Evolutionary conservation across 2,888 invertebrate species (phyloP).

Genomic region (Congeria kusceri): DNA sequence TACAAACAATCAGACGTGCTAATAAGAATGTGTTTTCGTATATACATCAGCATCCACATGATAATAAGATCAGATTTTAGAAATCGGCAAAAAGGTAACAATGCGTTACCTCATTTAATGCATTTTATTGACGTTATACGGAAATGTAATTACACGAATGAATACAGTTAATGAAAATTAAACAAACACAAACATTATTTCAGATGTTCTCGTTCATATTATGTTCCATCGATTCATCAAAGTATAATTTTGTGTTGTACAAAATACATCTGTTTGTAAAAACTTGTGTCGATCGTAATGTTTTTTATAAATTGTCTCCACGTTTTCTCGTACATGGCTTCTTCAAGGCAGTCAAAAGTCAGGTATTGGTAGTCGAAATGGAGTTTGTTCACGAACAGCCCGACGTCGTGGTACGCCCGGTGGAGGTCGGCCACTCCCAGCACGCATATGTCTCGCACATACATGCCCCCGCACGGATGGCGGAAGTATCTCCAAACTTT

Average conservation of each 20-base stretch:
- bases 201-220: too few species aligned
- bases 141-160: too few species aligned
- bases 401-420: slow-evolving; percentile 27
- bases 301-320: slow-evolving; percentile 24
- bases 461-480: slow-evolving; percentile 19
- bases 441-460: slow-evolving; percentile 23
- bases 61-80: too few species aligned
- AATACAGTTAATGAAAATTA: too few species aligned
- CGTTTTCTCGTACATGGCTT: slow-evolving; percentile 20
- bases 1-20: too few species aligned
- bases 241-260: not conserved
- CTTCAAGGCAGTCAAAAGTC: slow-evolving; percentile 29
- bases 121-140: too few species aligned
- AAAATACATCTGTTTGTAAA: slow-evolving; percentile 21
- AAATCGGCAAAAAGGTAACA: too few species aligned
- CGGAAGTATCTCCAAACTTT: not conserved
- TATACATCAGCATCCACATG: too few species aligned
- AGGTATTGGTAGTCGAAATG: slow-evolving; percentile 20
- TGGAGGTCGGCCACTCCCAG: slow-evolving; percentile 26
- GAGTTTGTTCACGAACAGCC: slow-evolving; percentile 35
- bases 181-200: too few species aligned
- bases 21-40: too few species aligned
- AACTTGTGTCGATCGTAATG: slow-evolving; percentile 10
- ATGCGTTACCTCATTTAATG: too few species aligned
- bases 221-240: not conserved